Conservation (phyloP, 1,140 invertebrate species). For the Drosophila simulans region DNA sequence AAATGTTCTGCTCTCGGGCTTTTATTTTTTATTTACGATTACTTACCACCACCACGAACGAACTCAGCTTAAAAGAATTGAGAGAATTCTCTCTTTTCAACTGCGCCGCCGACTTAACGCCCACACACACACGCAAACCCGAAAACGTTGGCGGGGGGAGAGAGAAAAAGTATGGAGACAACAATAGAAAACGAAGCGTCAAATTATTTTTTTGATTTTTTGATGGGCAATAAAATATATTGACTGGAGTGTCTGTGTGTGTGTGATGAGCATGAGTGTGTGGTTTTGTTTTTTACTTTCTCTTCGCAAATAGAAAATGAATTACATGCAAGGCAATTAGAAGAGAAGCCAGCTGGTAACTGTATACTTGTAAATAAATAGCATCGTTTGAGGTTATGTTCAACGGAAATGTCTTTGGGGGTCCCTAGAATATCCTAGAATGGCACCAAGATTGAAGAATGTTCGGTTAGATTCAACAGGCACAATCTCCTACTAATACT, state of each 20-base stretch:
- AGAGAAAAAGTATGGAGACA: background rate
- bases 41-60: background rate
- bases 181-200: conserved; percentile 71
- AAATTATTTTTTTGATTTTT: conserved; percentile 51
- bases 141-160: too few relatives aligned
- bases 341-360: conserved; percentile 36
- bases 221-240: conserved; percentile 70
- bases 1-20: conserved; percentile 29
- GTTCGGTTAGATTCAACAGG: too few relatives aligned
- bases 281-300: conserved; percentile 73
- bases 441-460: too few relatives aligned
- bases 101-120: conserved; percentile 64
- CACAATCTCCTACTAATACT: background rate
- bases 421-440: too few relatives aligned
- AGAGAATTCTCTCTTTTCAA: conserved; percentile 4
- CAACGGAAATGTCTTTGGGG: background rate
- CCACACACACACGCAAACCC: conserved; percentile 29
- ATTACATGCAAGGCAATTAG: conserved; percentile 62
- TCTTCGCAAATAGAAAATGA: conserved; percentile 77
- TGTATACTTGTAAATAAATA: conserved; percentile 15
- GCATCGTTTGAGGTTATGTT: background rate
- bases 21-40: background rate
- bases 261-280: conserved; percentile 3
- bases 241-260: conserved; percentile 16
- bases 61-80: conserved; percentile 26